Percentiles rank a stretch among this genome's conserved stretches.
Conservation (phyloP, 2,113 vertebrate species). For the Spheniscus mendiculus region DNA sequence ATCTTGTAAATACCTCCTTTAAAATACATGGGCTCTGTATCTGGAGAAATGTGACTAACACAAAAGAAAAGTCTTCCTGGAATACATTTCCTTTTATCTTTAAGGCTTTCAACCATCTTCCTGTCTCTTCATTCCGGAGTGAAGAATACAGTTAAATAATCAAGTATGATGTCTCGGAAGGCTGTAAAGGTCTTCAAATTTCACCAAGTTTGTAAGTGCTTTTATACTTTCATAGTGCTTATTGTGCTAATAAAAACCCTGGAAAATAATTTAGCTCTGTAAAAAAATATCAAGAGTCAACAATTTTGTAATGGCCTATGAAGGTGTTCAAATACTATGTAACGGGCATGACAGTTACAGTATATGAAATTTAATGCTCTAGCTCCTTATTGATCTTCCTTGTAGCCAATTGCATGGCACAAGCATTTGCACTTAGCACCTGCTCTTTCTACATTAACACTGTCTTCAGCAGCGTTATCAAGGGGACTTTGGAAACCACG, state of each 20-base stretch:
- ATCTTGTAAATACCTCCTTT: neutral
- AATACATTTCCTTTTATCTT: neutral
- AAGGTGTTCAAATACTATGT: neutral
- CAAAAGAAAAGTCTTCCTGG: neutral
- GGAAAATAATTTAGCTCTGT: slow-evolving; percentile 19
- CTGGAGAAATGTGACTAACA: neutral
- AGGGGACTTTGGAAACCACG: neutral
- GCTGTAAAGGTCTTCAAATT: neutral
- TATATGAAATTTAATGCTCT: slow-evolving; percentile 82
- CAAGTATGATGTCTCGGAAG: neutral
- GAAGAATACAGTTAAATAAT: neutral
- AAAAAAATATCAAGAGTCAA: neutral
- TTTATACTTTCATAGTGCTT: neutral
- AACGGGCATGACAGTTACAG: slow-evolving; percentile 69
- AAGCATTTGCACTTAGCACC: slow-evolving; percentile 60
- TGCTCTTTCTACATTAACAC: slow-evolving; percentile 78
- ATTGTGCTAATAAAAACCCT: neutral
- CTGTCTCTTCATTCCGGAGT: neutral
- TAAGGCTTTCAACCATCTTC: neutral
- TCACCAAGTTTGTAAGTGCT: neutral
- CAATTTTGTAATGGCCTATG: neutral
- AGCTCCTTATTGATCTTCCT: slow-evolving; percentile 78
- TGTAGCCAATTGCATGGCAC: slow-evolving; percentile 29
- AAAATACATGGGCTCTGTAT: neutral
- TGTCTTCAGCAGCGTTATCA: slow-evolving; percentile 66